Evolutionary conservation across 2,113 vertebrate species (phyloP), one percentile per base, ranked within the genome.

Genomic region (Ondatra zibethicus): DNA sequence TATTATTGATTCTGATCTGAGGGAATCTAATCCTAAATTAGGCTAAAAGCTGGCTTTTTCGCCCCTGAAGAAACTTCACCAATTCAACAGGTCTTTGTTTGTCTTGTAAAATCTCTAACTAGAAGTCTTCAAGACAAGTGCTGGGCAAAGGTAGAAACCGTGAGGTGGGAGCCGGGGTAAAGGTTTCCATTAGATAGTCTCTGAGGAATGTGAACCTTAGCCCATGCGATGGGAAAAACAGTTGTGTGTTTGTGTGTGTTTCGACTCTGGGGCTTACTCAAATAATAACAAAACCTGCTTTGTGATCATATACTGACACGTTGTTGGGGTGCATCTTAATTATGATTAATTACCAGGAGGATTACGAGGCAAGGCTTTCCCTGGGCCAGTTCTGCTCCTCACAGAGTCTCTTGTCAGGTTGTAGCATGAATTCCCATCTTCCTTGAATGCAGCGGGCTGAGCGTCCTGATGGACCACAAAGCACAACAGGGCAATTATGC

Each of bases 201-300:
- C 63, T 39, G 23, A 91, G 89, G 95, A 95, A 93, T 87, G 92
- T 85, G 78, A 39, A 96, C 96, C 84, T 96, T 92, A 73, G 86
- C 61, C 92, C 45, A 39, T 89, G 58, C 16, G 68, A 52, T 29
- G 47, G 16, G 78, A 36, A 92, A 78, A 63, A 63, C 45, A 85
- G 82, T 7, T 76, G 16, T 72, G 29, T 70, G 0, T 45, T 13
- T 65, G 29, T 63, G 19, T 39, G 16, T 52, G 29, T 45, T 88
- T 87, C 29, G 82, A 82, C n/a, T 70, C 89, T 87, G 27, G 63
- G 88, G 39, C 93, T 96, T 80, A 68, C 72, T 92, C 61, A 92
- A 72, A 73, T 95, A 93, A 63, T 42, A 91, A 94, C 1, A 89
- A 92, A 80, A 58, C 66, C 55, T 78, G 52, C 89, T 92, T 82